phyloP scores from a whole-genome alignment of 37 sponge, comb jelly and placozoan genomes.

The Agelas oroides region DNA sequence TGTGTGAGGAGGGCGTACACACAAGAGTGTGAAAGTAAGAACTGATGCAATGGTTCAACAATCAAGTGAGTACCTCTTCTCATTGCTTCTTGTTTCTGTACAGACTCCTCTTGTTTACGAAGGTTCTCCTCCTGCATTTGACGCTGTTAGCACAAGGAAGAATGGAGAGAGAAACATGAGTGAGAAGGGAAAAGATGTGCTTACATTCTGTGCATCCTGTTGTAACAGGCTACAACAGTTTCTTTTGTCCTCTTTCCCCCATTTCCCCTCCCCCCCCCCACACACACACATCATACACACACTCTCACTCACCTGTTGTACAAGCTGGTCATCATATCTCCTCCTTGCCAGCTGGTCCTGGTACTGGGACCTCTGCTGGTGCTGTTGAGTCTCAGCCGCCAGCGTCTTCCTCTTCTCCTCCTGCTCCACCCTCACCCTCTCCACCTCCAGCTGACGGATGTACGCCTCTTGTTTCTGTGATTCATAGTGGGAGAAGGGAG shows the following conservation, averaged over 20 bases:
- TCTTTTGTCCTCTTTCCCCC: too few species aligned
- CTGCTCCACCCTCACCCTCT: constrained; percentile 60
- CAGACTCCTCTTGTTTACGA: constrained; percentile 93
- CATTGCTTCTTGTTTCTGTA: constrained; percentile 90
- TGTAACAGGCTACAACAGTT: too few species aligned
- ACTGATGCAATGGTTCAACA: too few species aligned
- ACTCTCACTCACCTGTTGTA: constrained; percentile 74
- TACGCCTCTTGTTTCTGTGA: constrained; percentile 77
- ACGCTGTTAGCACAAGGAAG: constrained; percentile 43
- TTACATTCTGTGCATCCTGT: too few species aligned
- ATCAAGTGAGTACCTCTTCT: too few species aligned
- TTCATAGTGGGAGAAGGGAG: not conserved
- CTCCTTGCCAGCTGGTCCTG: constrained; percentile 92
- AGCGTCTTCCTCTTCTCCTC: constrained; percentile 89
- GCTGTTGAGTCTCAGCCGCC: constrained; percentile 75
- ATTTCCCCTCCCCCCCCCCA: too few species aligned
- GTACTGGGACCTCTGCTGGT: constrained; percentile 91
- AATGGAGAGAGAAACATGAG: too few species aligned
- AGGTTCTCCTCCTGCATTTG: constrained; percentile 90
- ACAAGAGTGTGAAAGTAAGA: too few species aligned
- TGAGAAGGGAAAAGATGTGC: not conserved
- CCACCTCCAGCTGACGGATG: constrained; percentile 55
- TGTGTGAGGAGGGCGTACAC: too few species aligned
- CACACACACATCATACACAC: too few species aligned
- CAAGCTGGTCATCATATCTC: constrained; percentile 94